Conservation (phyloP, 2,888 invertebrate genomes). For the Mimas tiliae region DNA sequence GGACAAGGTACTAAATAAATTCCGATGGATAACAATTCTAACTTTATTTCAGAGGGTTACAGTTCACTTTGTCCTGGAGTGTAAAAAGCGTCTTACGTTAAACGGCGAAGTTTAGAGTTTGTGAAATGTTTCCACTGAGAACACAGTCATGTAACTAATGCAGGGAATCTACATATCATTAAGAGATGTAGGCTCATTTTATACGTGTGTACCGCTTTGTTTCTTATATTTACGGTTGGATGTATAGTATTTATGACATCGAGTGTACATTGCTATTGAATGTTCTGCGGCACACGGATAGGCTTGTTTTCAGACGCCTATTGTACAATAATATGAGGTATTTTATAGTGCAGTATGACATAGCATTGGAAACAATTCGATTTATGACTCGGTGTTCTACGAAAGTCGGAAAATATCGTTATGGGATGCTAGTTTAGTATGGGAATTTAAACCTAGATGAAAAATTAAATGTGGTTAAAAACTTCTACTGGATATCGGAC, state of each 20-base stretch:
- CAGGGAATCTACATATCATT: constrained; percentile 84
- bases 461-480: not conserved
- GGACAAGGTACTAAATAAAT: constrained; percentile 43
- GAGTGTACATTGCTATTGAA: constrained; percentile 59
- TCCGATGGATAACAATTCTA: constrained; percentile 30
- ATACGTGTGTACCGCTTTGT: constrained; percentile 83
- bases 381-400: constrained; percentile 37
- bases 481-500: too few relatives aligned
- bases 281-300: constrained; percentile 55
- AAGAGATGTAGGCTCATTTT: constrained; percentile 81
- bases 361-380: constrained; percentile 28
- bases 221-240: constrained; percentile 77
- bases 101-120: constrained; percentile 46
- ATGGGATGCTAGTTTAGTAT: constrained; percentile 21
- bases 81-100: constrained; percentile 36
- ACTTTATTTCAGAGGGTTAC: constrained; percentile 32
- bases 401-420: constrained; percentile 37
- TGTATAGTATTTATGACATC: constrained; percentile 78
- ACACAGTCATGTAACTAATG: constrained; percentile 84
- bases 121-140: constrained; percentile 82
- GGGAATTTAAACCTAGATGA: not conserved
- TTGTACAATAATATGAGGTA: constrained; percentile 60
- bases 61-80: constrained; percentile 45
- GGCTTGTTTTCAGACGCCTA: constrained; percentile 74
- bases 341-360: constrained; percentile 35